A percentile compares a stretch with the other conserved stretches of the same genome.
phyloP scores from a whole-genome alignment of 2,797 vertebrate genomes.

The Gambelia wislizenii region DNA sequence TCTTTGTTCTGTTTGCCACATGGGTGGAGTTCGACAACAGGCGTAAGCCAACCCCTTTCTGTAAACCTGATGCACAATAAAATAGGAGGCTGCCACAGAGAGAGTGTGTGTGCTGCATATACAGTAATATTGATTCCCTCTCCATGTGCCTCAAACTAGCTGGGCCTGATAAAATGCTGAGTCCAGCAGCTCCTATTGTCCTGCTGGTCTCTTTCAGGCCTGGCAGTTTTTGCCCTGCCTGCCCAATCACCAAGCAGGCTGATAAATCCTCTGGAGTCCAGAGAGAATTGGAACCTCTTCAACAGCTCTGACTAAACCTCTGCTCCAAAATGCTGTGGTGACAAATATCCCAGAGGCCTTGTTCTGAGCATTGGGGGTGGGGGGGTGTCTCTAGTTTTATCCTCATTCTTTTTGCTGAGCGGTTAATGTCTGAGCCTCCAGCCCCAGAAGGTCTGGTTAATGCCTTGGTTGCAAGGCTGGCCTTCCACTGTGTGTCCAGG shows the following conservation, averaged over 20 bases:
- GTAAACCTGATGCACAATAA: slow-evolving; percentile 14
- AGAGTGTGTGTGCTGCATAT: not conserved
- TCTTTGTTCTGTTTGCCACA: slow-evolving; percentile 25
- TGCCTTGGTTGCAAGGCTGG: not conserved
- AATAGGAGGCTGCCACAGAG: not conserved
- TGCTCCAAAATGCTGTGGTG: slow-evolving; percentile 41
- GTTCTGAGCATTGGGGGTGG: slow-evolving; percentile 5
- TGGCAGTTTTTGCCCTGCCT: slow-evolving; percentile 52
- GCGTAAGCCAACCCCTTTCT: not conserved
- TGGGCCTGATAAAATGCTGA: slow-evolving; percentile 54
- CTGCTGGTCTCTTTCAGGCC: slow-evolving; percentile 31
- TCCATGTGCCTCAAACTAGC: not conserved
- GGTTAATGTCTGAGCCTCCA: slow-evolving; percentile 13
- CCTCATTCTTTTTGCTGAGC: not conserved
- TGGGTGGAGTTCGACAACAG: slow-evolving; percentile 30
- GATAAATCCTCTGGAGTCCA: slow-evolving; percentile 58
- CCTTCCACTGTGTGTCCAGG: too few species aligned
- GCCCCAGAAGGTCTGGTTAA: not conserved
- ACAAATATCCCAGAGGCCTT: slow-evolving; percentile 39
- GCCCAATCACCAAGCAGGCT: slow-evolving; percentile 47
- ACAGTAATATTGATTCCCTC: not conserved
- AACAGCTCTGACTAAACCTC: slow-evolving; percentile 56
- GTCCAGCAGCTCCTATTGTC: slow-evolving; percentile 67
- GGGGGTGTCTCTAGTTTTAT: not conserved
- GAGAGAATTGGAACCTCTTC: slow-evolving; percentile 53